Evolutionary conservation across 2,888 invertebrate species (phyloP).

Genomic region (Brenthis daphne): DNA sequence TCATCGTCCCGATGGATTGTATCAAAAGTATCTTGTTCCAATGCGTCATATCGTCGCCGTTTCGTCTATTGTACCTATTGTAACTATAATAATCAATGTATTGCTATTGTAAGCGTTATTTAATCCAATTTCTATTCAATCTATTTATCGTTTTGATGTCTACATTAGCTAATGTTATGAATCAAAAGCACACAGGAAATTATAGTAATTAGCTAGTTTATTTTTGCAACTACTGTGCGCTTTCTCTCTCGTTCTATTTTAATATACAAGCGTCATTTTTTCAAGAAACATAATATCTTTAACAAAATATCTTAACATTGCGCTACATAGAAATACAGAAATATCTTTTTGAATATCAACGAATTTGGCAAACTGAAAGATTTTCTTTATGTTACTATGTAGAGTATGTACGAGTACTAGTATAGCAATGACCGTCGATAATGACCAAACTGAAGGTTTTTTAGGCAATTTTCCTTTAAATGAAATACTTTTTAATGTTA

Average conservation of each 20-base stretch:
- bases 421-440: background rate
- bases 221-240: constrained; percentile 11
- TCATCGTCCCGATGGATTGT: no score
- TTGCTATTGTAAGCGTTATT: background rate
- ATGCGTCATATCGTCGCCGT: no score
- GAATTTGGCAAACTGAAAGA: no score
- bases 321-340: background rate
- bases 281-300: background rate
- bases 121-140: constrained; percentile 11
- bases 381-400: no score
- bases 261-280: constrained; percentile 8
- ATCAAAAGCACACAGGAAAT: constrained; percentile 11
- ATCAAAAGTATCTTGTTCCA: no score
- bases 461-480: background rate
- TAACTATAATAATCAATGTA: no score
- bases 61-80: no score
- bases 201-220: constrained; percentile 5
- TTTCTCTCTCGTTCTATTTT: constrained; percentile 12
- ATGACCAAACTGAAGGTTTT: background rate
- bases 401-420: background rate
- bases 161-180: background rate
- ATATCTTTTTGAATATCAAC: background rate
- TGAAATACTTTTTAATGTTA: background rate
- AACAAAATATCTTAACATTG: background rate
- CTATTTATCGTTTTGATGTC: background rate